phyloP scores from a whole-genome alignment of 2,888 invertebrate genomes.

The Incurvaria masculella region DNA sequence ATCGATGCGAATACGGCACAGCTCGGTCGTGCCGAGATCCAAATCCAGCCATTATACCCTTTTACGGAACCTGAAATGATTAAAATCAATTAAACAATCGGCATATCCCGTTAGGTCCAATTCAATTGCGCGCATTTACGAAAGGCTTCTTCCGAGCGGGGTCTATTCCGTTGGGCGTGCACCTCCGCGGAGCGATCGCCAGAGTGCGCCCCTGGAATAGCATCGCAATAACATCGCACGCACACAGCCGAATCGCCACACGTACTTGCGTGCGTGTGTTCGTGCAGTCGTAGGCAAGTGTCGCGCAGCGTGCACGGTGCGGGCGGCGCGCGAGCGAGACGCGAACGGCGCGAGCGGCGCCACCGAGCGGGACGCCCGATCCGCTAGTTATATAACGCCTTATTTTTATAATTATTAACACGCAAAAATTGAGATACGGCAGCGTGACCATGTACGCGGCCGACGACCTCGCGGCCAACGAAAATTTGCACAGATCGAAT shows the following conservation, averaged over 20 bases:
- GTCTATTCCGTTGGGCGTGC: no score
- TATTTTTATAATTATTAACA: conserved; percentile 59
- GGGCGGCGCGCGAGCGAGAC: conserved; percentile 26
- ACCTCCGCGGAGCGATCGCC: no score
- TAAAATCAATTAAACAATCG: no score
- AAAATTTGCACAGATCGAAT: conserved; percentile 56
- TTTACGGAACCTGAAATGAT: no score
- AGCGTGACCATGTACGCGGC: conserved; percentile 47
- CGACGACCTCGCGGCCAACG: conserved; percentile 42
- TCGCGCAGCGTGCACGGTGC: conserved; percentile 46
- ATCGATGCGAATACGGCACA: no score
- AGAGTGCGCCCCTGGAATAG: conserved; percentile 47
- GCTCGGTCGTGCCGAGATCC: no score
- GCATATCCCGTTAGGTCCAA: no score
- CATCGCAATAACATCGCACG: conserved; percentile 54
- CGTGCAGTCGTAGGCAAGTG: conserved; percentile 38
- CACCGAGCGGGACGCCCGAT: conserved; percentile 25
- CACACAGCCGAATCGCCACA: conserved; percentile 29
- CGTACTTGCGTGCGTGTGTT: conserved; percentile 53
- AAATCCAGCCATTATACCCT: no score
- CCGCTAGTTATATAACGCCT: conserved; percentile 53
- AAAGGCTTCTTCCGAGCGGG: no score
- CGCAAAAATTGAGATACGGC: conserved; percentile 54
- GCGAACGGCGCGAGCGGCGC: conserved; percentile 18
- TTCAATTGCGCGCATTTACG: no score